Base-by-base conservation (phyloP, 2,797 vertebrate genomes). In the Sebastes glaucus region DNA sequence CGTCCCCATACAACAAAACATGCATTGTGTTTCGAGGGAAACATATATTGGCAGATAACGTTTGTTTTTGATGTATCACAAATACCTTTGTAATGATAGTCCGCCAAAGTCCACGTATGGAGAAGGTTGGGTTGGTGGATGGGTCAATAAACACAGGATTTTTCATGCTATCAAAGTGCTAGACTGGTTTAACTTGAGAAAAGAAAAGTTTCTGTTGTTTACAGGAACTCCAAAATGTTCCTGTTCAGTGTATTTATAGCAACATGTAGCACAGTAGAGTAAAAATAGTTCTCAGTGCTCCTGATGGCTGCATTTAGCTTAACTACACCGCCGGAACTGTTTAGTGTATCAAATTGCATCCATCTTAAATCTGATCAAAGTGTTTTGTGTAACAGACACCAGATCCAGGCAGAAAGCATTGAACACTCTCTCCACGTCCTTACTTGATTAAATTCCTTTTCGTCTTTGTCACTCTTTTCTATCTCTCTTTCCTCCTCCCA, bases 361-460 rank as follows among this genome's bases (percentile, higher is more conserved):
- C 20, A 2, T 72, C 70, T 56, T 46, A n/a, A 74, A 72, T 61
- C 23, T 53, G 65, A 84, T 79, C 27, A 63, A 77, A 84, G 65
- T 56, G 27, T 69, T 83, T 77, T 56, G 55, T 71, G 49, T 46
- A 27, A 74, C 67, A 79, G 87, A 83, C 72, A 73, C 66, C 49
- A 73, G 23, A 86, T 75, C 42, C 53, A 67, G 53, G 57, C 80
- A 20, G 69, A 77, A 73, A 68, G 10, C 32, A 77, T 71, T 4
- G n/a, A 82, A 67, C 61, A 56, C 52, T 70, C 22, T 27, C 52
- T 83, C 74, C 85, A 71, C 78, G 80, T 74, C 71, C 57, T 84
- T 60, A 28, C 71, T 83, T 78, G 62, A 83, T 82, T 84, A 65
- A 83, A 71, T 81, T 77, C 74, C 60, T 66, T 85, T 84, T 76